Conservation (phyloP, 2,888 invertebrate genomes). For the Apantesis nais region DNA sequence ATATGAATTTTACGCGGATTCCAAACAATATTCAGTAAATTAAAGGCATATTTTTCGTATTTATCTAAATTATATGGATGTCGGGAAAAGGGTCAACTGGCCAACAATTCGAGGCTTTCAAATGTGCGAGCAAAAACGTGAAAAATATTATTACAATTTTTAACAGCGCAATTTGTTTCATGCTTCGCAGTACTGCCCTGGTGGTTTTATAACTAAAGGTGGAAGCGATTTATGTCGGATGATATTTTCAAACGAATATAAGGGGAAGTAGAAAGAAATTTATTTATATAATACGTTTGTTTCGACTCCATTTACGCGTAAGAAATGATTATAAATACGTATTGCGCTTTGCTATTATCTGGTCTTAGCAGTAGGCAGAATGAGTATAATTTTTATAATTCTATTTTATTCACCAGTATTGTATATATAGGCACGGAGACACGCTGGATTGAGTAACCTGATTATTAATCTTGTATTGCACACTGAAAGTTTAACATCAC, state of each 20-base stretch:
- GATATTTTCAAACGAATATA: slow-evolving; percentile 7
- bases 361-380: not conserved
- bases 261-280: not conserved
- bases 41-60: slow-evolving; percentile 34
- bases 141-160: slow-evolving; percentile 25
- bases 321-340: not conserved
- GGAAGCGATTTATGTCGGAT: slow-evolving; percentile 3
- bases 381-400: no score
- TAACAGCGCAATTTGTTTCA: slow-evolving; percentile 28
- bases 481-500: no score
- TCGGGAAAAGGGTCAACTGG: slow-evolving; percentile 36
- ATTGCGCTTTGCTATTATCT: not conserved
- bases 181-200: slow-evolving; percentile 5
- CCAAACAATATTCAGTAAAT: slow-evolving; percentile 24
- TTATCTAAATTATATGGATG: slow-evolving; percentile 44
- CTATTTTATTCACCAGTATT: no score
- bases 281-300: not conserved
- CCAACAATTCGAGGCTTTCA: slow-evolving; percentile 39
- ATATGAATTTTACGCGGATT: slow-evolving; percentile 27
- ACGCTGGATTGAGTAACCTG: no score
- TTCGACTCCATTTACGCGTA: no score
- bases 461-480: no score
- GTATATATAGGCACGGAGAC: no score
- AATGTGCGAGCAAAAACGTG: slow-evolving; percentile 1
- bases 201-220: slow-evolving; percentile 11